Evolutionary conservation across 2,888 invertebrate species (phyloP).

Genomic region (Hirtodrosophila trivittata): DNA sequence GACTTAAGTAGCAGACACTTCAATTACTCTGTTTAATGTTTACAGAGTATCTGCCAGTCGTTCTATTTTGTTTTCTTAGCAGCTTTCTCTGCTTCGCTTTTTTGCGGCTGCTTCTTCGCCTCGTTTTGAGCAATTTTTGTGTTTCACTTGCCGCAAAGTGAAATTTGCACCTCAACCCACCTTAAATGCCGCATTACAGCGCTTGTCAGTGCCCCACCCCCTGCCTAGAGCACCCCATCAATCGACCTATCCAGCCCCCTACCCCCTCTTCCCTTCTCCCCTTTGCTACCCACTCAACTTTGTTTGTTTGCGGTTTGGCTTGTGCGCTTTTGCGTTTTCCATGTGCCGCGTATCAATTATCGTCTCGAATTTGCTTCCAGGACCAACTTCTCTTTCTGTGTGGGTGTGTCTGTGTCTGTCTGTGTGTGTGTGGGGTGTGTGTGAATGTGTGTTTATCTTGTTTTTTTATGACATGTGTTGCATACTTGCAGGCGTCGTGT

Average conservation of each 20-base stretch:
- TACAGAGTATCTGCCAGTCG: not conserved
- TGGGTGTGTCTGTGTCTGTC: not conserved
- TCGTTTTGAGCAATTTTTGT: conserved; percentile 7
- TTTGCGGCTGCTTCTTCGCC: conserved; percentile 14
- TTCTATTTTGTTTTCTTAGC: not conserved
- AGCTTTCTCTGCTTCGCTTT: too few relatives aligned
- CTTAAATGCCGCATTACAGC: conserved; percentile 7
- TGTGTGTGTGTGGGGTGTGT: conserved; percentile 10
- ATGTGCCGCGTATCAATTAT: conserved; percentile 67
- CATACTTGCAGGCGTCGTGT: conserved; percentile 59
- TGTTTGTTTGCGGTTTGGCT: conserved; percentile 72
- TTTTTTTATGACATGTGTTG: conserved; percentile 27
- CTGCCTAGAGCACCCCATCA: not conserved
- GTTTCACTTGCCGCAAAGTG: conserved; percentile 39
- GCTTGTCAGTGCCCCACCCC: not conserved
- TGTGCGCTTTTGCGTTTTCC: conserved; percentile 69
- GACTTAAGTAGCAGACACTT: too few relatives aligned
- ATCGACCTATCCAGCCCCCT: not conserved
- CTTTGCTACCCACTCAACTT: conserved; percentile 47
- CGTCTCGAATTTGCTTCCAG: conserved; percentile 66
- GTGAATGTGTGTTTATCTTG: not conserved
- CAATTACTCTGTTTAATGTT: too few relatives aligned
- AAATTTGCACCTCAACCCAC: conserved; percentile 27
- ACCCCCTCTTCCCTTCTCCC: not conserved
- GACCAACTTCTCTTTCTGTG: not conserved